Evolutionary conservation across 1,140 invertebrate genomes (phyloP).

Genomic region (Procambarus clarkii): DNA sequence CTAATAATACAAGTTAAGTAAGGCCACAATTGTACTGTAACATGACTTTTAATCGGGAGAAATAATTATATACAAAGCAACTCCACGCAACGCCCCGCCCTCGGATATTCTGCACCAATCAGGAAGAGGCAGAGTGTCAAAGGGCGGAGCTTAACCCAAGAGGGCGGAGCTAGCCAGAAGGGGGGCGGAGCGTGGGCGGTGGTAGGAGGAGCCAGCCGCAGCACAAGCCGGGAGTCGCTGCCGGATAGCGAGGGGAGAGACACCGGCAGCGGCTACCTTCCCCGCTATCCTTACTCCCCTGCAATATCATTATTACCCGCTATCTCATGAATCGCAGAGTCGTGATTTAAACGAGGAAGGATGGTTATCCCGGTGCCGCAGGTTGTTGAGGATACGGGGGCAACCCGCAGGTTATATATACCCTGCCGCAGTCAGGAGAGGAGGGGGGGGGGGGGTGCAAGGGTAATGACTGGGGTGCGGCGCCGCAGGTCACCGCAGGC

Average conservation of each 20-base stretch:
- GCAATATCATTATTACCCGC: slow-evolving; percentile 1
- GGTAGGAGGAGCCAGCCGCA: slow-evolving; percentile 30
- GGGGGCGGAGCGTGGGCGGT: background rate
- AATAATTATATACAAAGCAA: background rate
- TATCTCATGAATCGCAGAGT: background rate
- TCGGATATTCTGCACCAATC: background rate
- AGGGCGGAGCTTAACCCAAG: background rate
- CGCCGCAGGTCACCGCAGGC: slow-evolving; percentile 32
- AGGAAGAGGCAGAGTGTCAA: too few relatives aligned
- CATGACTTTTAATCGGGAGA: background rate
- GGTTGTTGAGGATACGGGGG: background rate
- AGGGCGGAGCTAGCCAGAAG: slow-evolving; percentile 7
- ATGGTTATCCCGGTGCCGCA: background rate
- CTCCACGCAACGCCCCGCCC: background rate
- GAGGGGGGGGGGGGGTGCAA: background rate
- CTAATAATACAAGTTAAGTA: background rate
- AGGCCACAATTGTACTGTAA: background rate
- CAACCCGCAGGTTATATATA: too few relatives aligned
- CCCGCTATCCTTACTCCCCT: background rate
- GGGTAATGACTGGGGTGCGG: slow-evolving; percentile 36
- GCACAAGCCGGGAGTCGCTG: background rate
- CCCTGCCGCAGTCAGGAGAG: background rate
- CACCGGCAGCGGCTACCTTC: background rate
- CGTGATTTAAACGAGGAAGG: background rate
- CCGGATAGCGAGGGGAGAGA: background rate